Evolutionary conservation across 1,140 invertebrate species (phyloP), one percentile per base, ranked within the genome.

Genomic region (Micrasema longulum): DNA sequence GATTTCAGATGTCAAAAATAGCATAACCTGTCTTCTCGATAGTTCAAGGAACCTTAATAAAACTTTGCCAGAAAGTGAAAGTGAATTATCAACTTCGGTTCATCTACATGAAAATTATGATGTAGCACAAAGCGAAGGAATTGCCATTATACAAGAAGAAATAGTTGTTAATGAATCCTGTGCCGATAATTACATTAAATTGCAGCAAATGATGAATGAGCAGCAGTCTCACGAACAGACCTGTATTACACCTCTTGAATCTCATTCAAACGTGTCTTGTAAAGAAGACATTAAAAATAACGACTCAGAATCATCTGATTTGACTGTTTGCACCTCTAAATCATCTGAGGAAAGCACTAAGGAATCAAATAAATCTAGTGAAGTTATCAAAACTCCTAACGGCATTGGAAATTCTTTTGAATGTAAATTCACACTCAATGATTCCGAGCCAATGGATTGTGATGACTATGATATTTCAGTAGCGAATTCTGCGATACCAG

Each of bases 361-460:
- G 2, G 26, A 2, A 31, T 31, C 26, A 7, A 31, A 31, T 31
- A 31, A 31, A 4, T 31, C 26, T 7, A 31, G 26, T 31, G 26
- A 7, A 31, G 26, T 4, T 31, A 7, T 31, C 26, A 31, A 31
- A 31, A 7, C 7, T 31, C 16, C 20, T 41, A 36, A 60, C 12
- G 41, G 22, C 22, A 60, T 60, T 41, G 22, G n/a, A n/a, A n/a
- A n/a, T n/a, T n/a, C n/a, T n/a, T n/a, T 41, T 22, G 36, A 20
- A 10, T 18, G n/a, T 9, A 60, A 18, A 60, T 60, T 22, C 14
- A 16, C 18, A 35, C 9, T 47, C 26, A 36, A 55, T 55, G 48
- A n/a, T 47, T 43, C 36, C 2, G 65, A 68, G 43, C 65, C 65
- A 9, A 68, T 68, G 65, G 65, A 68, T 14, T 68, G 65, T 68